A percentile compares a stretch with the other conserved stretches of the same genome.
Evolutionary conservation across 2,113 vertebrate genomes (phyloP).

Genomic region (Lutjanus erythropterus): DNA sequence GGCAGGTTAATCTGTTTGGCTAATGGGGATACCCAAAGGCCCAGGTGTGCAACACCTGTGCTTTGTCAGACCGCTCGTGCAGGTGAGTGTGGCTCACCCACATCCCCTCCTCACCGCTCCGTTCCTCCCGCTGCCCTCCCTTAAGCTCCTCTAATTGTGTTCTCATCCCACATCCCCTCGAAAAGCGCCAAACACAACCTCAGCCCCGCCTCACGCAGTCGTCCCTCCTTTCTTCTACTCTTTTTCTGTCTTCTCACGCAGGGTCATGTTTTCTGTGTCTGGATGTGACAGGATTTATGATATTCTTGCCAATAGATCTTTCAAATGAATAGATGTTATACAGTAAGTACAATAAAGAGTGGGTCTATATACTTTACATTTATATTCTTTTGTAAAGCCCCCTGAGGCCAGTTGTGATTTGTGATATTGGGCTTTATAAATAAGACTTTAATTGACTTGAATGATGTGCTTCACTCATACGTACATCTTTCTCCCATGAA

Average conservation of each 20-base stretch:
- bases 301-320: background rate
- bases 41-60: slow-evolving; percentile 82
- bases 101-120: background rate
- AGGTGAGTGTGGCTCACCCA: slow-evolving; percentile 54
- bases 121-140: slow-evolving; percentile 2
- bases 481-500: background rate
- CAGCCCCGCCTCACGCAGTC: slow-evolving; percentile 20
- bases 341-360: background rate
- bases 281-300: background rate
- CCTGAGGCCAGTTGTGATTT: no score
- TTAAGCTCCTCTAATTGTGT: slow-evolving; percentile 65
- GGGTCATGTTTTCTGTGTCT: slow-evolving; percentile 41
- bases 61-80: slow-evolving; percentile 47
- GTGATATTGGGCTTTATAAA: no score
- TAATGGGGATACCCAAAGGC: slow-evolving; percentile 48
- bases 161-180: slow-evolving; percentile 62
- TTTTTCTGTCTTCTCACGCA: slow-evolving; percentile 36
- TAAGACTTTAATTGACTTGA: no score
- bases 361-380: background rate
- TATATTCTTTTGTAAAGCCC: no score
- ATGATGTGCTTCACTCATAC: background rate
- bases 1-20: slow-evolving; percentile 54
- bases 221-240: slow-evolving; percentile 9
- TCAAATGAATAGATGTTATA: background rate
- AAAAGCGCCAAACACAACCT: slow-evolving; percentile 56